Conservation (phyloP, 2,797 vertebrate genomes). For the Muscicapa comitata region DNA sequence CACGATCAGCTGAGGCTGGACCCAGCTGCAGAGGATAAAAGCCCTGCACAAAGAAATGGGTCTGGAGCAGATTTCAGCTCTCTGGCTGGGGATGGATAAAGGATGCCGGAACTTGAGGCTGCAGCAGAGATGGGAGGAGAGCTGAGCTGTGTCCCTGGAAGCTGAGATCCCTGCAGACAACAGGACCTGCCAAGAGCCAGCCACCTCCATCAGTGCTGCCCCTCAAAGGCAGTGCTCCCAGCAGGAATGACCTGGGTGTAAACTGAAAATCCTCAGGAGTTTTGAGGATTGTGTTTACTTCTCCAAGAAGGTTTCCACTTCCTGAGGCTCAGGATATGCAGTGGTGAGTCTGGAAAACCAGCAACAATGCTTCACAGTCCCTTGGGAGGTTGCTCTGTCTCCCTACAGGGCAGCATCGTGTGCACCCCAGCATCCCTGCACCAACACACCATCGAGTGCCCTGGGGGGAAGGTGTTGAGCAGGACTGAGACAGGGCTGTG, state of each 20-base stretch:
- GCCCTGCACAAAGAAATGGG: neutral
- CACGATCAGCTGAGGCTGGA: neutral
- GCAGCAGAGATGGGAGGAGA: neutral
- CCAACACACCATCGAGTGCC: accelerated
- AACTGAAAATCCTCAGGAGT: neutral
- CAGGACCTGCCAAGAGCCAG: neutral
- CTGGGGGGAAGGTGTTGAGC: accelerated
- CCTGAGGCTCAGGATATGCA: neutral
- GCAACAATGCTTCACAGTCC: too few relatives aligned
- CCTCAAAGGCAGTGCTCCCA: accelerated
- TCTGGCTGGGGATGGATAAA: neutral
- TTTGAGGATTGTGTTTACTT: neutral
- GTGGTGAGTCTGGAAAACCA: neutral
- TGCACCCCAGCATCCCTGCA: neutral
- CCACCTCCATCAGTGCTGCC: neutral
- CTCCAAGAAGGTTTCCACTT: neutral
- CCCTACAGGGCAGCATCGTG: accelerated
- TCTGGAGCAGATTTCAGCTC: accelerated
- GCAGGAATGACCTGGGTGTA: neutral
- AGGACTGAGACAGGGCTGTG: neutral
- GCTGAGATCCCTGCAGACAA: neutral
- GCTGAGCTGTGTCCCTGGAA: neutral
- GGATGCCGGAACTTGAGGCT: accelerated
- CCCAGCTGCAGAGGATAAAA: neutral
- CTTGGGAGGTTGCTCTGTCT: neutral